A percentile compares a stretch with the other conserved stretches of the same genome.
Evolutionary conservation across 2,113 vertebrate species (phyloP).

Genomic region (Sula dactylatra): DNA sequence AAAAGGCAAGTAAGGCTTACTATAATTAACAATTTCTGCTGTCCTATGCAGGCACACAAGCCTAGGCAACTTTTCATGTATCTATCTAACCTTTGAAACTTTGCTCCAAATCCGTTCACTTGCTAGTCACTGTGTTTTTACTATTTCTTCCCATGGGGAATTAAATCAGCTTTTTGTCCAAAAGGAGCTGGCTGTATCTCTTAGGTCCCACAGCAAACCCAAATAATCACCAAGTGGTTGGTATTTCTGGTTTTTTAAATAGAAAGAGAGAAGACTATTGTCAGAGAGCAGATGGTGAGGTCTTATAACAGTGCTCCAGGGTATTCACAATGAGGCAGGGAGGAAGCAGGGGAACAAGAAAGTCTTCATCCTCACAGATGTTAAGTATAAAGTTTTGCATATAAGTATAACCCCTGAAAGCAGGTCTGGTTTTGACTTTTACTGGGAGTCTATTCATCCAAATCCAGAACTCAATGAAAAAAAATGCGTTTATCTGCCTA

Average conservation of each 20-base stretch:
- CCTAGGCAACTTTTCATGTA: not conserved
- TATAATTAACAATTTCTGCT: not conserved
- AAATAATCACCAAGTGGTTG: not conserved
- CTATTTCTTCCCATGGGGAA: not conserved
- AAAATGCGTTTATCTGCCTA: not conserved
- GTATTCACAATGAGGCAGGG: not conserved
- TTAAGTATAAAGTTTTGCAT: not conserved
- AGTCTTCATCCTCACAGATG: constrained; percentile 23
- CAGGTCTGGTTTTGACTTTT: not conserved
- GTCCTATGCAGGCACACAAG: not conserved
- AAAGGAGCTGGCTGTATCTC: not conserved
- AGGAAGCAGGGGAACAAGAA: not conserved
- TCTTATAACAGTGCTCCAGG: not conserved
- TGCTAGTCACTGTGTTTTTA: not conserved
- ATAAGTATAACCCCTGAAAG: not conserved
- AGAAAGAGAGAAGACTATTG: not conserved
- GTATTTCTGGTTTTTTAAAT: not conserved
- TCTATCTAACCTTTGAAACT: not conserved
- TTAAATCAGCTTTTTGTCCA: not conserved
- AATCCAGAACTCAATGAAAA: not conserved
- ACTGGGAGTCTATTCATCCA: not conserved
- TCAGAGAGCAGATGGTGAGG: constrained; percentile 45
- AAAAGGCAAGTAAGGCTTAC: not conserved
- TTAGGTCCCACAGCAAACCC: not conserved
- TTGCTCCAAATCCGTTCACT: not conserved